Evolutionary conservation across 2,797 vertebrate genomes (phyloP).

Genomic region (Sebastes vulpes): DNA sequence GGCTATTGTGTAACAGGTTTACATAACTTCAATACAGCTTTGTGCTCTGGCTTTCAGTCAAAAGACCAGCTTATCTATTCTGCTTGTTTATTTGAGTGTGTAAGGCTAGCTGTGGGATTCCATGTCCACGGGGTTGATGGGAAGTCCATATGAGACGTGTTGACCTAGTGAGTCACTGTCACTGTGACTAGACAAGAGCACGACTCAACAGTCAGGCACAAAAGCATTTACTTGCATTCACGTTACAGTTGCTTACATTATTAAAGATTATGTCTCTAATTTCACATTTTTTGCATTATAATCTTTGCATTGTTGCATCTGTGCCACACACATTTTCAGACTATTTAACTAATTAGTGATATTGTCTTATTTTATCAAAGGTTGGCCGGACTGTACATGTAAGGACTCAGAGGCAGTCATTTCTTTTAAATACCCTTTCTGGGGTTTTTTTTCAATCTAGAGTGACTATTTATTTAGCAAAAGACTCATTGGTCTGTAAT

Average conservation of each 20-base stretch:
- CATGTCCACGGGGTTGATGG: constrained; percentile 40
- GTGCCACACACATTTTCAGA: background rate
- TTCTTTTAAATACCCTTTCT: background rate
- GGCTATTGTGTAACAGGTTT: constrained; percentile 78
- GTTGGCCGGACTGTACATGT: background rate
- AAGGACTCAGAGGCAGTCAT: background rate
- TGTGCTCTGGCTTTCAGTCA: constrained; percentile 42
- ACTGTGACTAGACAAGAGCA: constrained; percentile 24
- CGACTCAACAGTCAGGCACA: constrained; percentile 16
- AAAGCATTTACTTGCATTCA: constrained; percentile 12
- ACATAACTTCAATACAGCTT: constrained; percentile 64
- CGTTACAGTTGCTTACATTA: constrained; percentile 3
- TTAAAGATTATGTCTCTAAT: background rate
- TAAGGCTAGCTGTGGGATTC: constrained; percentile 38
- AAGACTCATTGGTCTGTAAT: background rate
- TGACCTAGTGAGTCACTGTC: constrained; percentile 54
- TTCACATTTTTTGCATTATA: background rate
- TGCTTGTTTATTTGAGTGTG: constrained; percentile 51
- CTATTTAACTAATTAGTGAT: background rate
- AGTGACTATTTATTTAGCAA: background rate
- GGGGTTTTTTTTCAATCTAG: background rate
- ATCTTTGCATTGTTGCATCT: background rate
- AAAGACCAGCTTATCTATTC: constrained; percentile 52
- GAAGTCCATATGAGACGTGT: constrained; percentile 38
- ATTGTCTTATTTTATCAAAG: background rate